Conservation (phyloP, 2,797 vertebrate species). For the Tinamus major region DNA sequence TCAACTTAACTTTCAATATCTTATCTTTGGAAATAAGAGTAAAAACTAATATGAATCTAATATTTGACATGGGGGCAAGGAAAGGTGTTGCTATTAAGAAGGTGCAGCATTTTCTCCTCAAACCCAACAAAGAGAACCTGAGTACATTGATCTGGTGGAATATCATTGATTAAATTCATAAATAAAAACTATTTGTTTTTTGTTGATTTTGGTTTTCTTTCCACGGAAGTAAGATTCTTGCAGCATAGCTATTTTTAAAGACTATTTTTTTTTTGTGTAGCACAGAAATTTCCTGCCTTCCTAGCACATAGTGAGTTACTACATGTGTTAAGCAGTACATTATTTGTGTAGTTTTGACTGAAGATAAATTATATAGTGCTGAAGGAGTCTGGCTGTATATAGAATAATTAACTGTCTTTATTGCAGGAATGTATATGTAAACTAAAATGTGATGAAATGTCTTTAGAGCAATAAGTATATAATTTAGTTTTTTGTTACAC, state of each 20-base stretch:
- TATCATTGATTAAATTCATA: not conserved
- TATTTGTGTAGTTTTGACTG: not conserved
- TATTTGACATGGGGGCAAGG: not conserved
- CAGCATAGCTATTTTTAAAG: not conserved
- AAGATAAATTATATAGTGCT: not conserved
- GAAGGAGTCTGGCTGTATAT: not conserved
- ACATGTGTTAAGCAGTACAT: too few relatives aligned
- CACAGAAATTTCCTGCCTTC: not conserved
- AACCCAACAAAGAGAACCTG: not conserved
- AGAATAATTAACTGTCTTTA: not conserved
- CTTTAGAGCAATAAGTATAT: not conserved
- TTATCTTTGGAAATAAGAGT: not conserved
- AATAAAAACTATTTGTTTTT: not conserved
- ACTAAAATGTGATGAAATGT: not conserved
- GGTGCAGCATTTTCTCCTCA: not conserved
- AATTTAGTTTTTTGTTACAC: not conserved
- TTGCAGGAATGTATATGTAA: not conserved
- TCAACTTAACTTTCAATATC: not conserved
- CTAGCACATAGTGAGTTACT: not conserved
- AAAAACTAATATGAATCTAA: not conserved
- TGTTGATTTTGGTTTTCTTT: not conserved
- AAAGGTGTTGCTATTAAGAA: not conserved
- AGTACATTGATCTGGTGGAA: not conserved
- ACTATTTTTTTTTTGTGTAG: not conserved
- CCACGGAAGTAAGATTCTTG: not conserved